Evolutionary conservation across 2,113 vertebrate species (phyloP), one percentile per base, ranked within the genome.

Genomic region (Riparia riparia): DNA sequence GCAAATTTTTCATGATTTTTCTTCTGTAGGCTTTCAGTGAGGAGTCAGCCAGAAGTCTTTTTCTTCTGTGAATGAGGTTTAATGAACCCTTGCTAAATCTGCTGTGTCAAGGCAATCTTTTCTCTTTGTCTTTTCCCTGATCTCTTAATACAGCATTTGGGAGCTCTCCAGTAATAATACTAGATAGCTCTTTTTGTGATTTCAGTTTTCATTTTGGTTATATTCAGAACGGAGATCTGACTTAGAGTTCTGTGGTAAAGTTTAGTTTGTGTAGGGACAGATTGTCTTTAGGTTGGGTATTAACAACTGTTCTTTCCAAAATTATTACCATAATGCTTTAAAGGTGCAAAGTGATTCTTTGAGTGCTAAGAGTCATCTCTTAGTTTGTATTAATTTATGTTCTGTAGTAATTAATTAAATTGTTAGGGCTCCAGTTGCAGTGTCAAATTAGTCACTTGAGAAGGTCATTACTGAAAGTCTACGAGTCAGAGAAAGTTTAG

Each of bases 371-470:
- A 95, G 20, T 41, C 10, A 45, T 80, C 32, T 90, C 34, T 19
- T 58, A 64, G 19, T 49, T 44, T 51, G 76, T 64, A 19, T 61
- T 51, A 12, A 4, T 58, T 73, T 76, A 32, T 53, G 31, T 34
- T n/a, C 17, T 58, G 2, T 65, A 72, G 9, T 65, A 44, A 37
- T 15, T 73, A 41, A 51, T 76, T 71, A 45, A 29, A 45, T 69
- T 69, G 22, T 42, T 50, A 44, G 11, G 18, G 6, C 24, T n/a
- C 7, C n/a, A 66, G 34, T 64, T 77, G 60, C 0, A 0, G 6
- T 53, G 21, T 81, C 31, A 70, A 17, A 73, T 73, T 61, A 78
- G 28, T 73, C 29, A 15, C 60, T 82, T 89, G 26, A 47, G n/a
- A 69, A 72, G 21, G 15, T 80, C 47, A 17, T 15, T 42, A 4